Evolutionary conservation across 2,888 invertebrate genomes (phyloP).

Genomic region (Sinelater perroti): DNA sequence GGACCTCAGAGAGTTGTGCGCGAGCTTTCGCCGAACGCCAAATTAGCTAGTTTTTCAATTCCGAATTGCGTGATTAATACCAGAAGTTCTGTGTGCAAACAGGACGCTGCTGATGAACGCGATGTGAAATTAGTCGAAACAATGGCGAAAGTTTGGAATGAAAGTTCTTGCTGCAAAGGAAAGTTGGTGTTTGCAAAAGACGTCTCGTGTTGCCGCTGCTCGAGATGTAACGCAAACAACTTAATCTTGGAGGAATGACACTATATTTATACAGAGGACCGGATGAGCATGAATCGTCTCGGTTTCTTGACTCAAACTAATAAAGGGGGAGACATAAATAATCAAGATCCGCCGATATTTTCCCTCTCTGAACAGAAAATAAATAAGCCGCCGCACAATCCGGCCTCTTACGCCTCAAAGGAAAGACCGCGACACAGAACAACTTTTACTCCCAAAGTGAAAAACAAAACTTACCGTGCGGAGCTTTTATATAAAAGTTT

Average conservation of each 20-base stretch:
- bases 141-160: conserved; percentile 6
- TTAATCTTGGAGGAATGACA: conserved; percentile 17
- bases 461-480: conserved; percentile 10
- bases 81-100: too few relatives aligned
- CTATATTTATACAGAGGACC: conserved; percentile 10
- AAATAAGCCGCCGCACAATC: neutral
- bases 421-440: neutral
- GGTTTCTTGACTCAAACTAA: conserved; percentile 10
- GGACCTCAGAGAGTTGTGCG: too few relatives aligned
- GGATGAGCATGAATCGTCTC: conserved; percentile 12
- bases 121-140: conserved; percentile 16
- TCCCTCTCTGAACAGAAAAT: neutral
- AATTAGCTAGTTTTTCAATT: neutral
- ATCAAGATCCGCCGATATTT: too few relatives aligned
- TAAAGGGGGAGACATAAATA: conserved; percentile 11
- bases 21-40: too few relatives aligned
- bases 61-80: neutral
- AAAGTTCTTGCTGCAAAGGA: conserved; percentile 1
- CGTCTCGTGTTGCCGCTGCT: conserved; percentile 7
- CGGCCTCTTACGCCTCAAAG: neutral
- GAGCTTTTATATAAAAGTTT: conserved; percentile 18
- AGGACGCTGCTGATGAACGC: conserved; percentile 14
- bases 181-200: conserved; percentile 11
- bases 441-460: neutral
- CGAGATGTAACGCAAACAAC: conserved; percentile 15